Conservation (phyloP, 2,113 vertebrate species). For the Spheniscus mendiculus region DNA sequence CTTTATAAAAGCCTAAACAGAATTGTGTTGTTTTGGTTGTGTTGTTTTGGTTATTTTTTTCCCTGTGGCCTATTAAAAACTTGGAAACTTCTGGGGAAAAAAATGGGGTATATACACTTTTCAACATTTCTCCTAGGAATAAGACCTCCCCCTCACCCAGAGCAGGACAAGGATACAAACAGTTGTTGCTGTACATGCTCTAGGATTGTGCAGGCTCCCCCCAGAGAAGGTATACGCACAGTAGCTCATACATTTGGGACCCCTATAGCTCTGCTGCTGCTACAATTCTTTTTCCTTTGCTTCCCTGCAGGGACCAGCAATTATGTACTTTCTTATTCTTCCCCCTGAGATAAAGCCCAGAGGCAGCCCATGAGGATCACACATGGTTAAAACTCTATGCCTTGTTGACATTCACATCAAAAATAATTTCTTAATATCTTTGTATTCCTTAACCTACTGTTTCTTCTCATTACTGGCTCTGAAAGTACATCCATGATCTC, state of each 20-base stretch:
- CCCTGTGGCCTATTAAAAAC: neutral
- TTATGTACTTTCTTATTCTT: neutral
- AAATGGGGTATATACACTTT: neutral
- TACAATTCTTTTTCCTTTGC: neutral
- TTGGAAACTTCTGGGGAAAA: neutral
- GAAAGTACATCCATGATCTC: neutral
- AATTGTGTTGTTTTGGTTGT: neutral
- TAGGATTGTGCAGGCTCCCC: neutral
- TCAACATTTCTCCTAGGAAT: neutral
- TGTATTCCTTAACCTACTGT: neutral
- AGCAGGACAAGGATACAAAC: neutral
- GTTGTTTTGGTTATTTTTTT: neutral
- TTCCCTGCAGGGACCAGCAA: neutral
- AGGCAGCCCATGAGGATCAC: neutral
- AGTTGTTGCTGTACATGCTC: conserved; percentile 20
- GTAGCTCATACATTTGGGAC: neutral
- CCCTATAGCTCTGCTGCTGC: neutral
- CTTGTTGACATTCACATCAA: neutral
- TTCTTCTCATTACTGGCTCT: conserved; percentile 20
- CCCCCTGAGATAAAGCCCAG: neutral
- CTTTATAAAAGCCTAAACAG: neutral
- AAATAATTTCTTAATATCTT: neutral
- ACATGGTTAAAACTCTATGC: neutral
- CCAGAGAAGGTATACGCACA: neutral
- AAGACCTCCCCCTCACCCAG: neutral